Evolutionary conservation across 2,888 invertebrate species (phyloP), one percentile per base, ranked within the genome.

Genomic region (Scelioninae gen. 2): DNA sequence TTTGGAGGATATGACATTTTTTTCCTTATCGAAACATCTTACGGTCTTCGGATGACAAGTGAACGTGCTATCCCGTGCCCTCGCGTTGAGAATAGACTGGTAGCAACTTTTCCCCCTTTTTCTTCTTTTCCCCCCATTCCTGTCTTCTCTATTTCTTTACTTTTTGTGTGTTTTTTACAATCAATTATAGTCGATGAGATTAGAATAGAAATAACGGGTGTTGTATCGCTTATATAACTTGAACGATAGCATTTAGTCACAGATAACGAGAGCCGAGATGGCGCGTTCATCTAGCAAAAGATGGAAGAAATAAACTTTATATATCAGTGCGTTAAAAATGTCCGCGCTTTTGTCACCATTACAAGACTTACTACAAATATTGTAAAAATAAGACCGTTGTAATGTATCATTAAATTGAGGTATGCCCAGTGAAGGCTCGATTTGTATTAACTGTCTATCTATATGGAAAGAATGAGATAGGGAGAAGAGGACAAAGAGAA

Each of bases 381-480:
- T 84, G 82, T 84, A 84, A 83, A 83, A 82, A 81, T 83, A 84
- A 83, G 82, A 83, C 81, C 82, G 82, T 82, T 83, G 82, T 83
- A 80, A 81, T 83, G 81, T 84, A 84, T 81, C 81, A 81, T 82
- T 79, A 80, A 82, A 83, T 84, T 83, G 80, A 81, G 78, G 78
- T 77, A 80, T 74, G 78, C 67, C 79, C 79, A 81, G 78, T 81
- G 79, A 80, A 80, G 78, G 79, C 82, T 84, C 81, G 82, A 82
- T 79, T 83, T 82, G 80, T 82, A 81, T 80, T 81, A 79, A 80
- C 80, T 79, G 82, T 82, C 81, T 84, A 83, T 81, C 79, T 79
- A 81, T 83, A 81, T 77, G 76, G 61, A 73, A 78, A 69, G 75
- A 76, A 58, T 67, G 67, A 74, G 68, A 67, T 76, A 76, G 80